Percentiles rank a stretch among this genome's conserved stretches.
These are phyloP conservation scores for Linurgus olivaceus DNA, from an alignment of 2,797 vertebrate species.

Conservation along the genomic window DNA sequence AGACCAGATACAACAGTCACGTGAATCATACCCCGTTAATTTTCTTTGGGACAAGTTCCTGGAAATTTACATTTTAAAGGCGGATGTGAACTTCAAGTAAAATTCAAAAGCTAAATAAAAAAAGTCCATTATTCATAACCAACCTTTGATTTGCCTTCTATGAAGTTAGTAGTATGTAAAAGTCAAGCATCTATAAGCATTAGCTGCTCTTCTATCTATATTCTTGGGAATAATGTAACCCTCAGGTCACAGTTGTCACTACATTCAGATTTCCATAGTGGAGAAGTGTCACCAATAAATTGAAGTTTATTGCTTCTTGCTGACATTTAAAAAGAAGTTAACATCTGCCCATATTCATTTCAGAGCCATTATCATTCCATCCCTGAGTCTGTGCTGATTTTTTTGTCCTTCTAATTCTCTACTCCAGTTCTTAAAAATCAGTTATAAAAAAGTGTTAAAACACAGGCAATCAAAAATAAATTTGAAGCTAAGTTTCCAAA, in stretches of 20 bases:
- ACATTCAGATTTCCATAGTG: background rate
- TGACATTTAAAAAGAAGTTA: constrained; percentile 35
- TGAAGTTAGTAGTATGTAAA: background rate
- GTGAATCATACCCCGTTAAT: background rate
- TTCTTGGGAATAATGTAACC: background rate
- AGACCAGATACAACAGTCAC: background rate
- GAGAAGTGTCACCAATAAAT: background rate
- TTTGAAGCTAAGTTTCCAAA: background rate
- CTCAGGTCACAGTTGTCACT: background rate
- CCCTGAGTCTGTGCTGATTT: background rate
- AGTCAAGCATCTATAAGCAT: background rate
- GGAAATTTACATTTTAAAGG: background rate
- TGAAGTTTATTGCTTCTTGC: background rate
- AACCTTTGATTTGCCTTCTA: background rate
- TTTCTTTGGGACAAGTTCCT: background rate
- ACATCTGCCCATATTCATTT: background rate
- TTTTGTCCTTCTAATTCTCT: background rate
- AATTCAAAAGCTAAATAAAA: background rate
- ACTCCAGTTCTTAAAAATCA: background rate
- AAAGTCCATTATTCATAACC: background rate
- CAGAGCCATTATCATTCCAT: background rate
- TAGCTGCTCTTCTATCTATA: background rate
- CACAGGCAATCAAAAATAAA: background rate
- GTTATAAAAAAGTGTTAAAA: background rate
- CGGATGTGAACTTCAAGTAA: background rate